Conservation (phyloP, 2,113 vertebrate genomes). For the Stigmatopora argus region DNA sequence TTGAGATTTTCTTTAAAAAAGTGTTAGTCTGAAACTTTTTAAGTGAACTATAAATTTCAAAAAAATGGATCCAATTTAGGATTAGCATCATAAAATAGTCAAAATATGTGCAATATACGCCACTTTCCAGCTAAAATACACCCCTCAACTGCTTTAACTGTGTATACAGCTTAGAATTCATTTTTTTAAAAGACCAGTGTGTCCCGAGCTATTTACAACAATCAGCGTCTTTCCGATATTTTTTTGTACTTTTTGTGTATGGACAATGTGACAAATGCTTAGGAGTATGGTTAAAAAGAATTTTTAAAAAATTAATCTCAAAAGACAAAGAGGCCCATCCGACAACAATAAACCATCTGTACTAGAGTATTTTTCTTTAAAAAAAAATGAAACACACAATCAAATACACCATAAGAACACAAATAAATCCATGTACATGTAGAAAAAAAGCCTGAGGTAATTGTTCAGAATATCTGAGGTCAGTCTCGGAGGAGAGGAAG, state of each 20-base stretch:
- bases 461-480: constrained; percentile 71
- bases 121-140: neutral
- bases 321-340: constrained; percentile 49
- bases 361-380: constrained; percentile 38
- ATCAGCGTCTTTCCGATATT: neutral
- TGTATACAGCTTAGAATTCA: neutral
- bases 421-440: constrained; percentile 62
- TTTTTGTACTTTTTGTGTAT: constrained; percentile 44
- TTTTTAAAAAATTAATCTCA: neutral
- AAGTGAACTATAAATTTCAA: neutral
- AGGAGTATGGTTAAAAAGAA: constrained; percentile 21
- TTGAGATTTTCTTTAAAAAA: no score
- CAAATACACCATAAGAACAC: constrained; percentile 60
- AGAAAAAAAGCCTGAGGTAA: constrained; percentile 72
- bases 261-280: constrained; percentile 37
- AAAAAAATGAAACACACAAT: constrained; percentile 54
- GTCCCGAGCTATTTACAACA: constrained; percentile 6
- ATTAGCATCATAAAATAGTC: neutral
- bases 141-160: neutral
- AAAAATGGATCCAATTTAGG: neutral
- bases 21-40: neutral
- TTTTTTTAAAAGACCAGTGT: neutral
- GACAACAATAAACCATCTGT: constrained; percentile 61
- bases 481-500: constrained; percentile 65
- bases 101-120: neutral